phyloP scores from a whole-genome alignment of 2,797 vertebrate genomes.

The Scolopax bukidnonensis region DNA sequence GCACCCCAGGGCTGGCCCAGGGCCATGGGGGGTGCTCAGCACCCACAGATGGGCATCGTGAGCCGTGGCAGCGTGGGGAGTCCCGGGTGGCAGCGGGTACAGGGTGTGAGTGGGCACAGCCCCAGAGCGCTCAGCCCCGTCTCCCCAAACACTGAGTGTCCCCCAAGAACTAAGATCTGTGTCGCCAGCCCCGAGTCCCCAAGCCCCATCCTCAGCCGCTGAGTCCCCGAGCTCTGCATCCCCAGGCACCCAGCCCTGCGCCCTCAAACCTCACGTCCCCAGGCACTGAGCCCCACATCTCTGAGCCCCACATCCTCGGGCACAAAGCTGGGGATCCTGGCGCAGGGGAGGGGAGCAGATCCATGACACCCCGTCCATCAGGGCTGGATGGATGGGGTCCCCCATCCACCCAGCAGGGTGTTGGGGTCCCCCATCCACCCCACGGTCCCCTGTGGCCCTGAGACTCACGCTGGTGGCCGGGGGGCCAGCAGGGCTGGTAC shows the following conservation, averaged over 20 bases:
- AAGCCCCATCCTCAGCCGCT: not conserved
- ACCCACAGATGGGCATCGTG: not conserved
- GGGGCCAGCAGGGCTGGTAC: not conserved
- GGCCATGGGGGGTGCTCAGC: not conserved
- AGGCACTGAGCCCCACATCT: not conserved
- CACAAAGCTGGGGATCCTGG: rapidly evolving
- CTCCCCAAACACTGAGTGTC: rapidly evolving
- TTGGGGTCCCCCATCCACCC: rapidly evolving
- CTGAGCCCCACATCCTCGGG: rapidly evolving
- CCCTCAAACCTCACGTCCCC: not conserved
- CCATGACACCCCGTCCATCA: rapidly evolving
- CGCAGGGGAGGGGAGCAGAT: not conserved
- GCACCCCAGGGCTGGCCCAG: not conserved
- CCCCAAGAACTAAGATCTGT: not conserved
- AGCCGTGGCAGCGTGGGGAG: not conserved
- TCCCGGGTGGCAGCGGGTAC: rapidly evolving
- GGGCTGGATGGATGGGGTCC: not conserved
- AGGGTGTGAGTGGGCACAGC: not conserved
- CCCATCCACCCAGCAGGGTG: rapidly evolving
- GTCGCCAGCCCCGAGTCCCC: not conserved
- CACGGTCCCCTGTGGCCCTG: rapidly evolving
- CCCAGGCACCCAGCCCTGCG: rapidly evolving
- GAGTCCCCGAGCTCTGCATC: not conserved
- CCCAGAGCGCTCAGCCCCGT: rapidly evolving
- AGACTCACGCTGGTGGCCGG: not conserved